Base-by-base conservation (phyloP, 2,888 invertebrate genomes). In the Synergus gifuensis region DNA sequence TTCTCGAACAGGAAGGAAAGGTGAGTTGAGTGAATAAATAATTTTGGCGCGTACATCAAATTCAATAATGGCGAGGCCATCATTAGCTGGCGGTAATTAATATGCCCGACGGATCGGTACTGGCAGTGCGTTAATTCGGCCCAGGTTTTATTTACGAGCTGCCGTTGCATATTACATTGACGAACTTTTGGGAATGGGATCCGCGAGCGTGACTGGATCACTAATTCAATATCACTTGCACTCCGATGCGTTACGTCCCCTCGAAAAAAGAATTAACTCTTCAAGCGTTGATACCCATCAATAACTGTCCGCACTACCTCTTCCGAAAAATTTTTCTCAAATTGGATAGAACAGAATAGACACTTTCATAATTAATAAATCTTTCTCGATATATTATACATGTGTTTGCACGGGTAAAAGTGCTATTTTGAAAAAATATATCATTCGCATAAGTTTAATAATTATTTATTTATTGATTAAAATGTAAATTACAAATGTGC, bases 1-100 rank as follows among this genome's bases (percentile, higher is more conserved):
- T 16, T 83, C 76, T 83, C 77, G 89, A 88, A 87, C 16, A 88
- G 89, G 89, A 63, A 80, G 88, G 12, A 91, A 90, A 81, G 87
- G 88, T n/a, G 85, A 88, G 60, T 85, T 86, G 66, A 85, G 88
- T 82, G 80, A n/a, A 46, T 69, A 69, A 69, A 69, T 69, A 36
- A 69, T 69, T 69, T 69, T 69, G 18, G 69, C 49, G 69, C 49
- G 28, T 69, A 28, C 49, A 69, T 69, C 28, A 79, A 79, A 79
- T 76, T 79, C 60, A 76, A 76, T 79, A 76, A 79, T 64, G 44
- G 73, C 46, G 44, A 67, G 69, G 76, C 76, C 81, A 81, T 81
- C 81, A 81, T 83, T 83, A 83, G 77, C 78, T 80, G 46, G 60
- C 42, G 54, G 79, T 83, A 83, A 83, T 83, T 81, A 83, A 81